Conservation (phyloP, 2,888 invertebrate genomes). For the Lacanobia oleracea region DNA sequence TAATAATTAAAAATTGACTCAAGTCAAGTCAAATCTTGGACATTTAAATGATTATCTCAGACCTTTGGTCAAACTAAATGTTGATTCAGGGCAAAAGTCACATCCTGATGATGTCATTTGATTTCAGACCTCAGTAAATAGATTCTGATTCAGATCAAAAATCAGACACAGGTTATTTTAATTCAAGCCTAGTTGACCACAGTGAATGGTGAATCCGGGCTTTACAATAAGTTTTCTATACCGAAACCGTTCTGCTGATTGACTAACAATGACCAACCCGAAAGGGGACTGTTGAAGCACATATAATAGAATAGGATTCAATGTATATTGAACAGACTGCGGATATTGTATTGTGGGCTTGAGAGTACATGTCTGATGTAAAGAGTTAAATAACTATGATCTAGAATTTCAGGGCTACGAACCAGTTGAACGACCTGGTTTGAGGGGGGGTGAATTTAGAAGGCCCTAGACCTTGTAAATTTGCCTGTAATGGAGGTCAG, state of each 20-base stretch:
- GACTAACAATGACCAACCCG: slow-evolving; percentile 27
- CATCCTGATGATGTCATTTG: slow-evolving; percentile 7
- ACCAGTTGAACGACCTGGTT: neutral
- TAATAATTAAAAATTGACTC: slow-evolving; percentile 6
- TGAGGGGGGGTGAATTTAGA: neutral
- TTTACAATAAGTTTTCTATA: slow-evolving; percentile 32
- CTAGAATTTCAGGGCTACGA: neutral
- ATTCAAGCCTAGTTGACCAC: slow-evolving; percentile 5
- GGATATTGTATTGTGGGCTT: slow-evolving; percentile 7
- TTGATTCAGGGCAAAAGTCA: slow-evolving; percentile 9
- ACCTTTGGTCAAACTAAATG: slow-evolving; percentile 3
- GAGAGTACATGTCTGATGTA: neutral
- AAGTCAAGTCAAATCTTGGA: slow-evolving; percentile 15
- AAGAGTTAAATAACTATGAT: slow-evolving; percentile 2
- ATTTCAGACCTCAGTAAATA: neutral
- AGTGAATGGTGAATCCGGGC: slow-evolving; percentile 14
- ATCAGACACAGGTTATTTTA: neutral
- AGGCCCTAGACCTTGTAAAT: neutral
- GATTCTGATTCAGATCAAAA: slow-evolving; percentile 6
- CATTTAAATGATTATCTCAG: slow-evolving; percentile 2
- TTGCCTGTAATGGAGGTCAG: too few relatives aligned
- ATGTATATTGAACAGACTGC: slow-evolving; percentile 1
- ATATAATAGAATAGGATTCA: slow-evolving; percentile 8
- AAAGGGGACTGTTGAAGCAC: slow-evolving; percentile 2
- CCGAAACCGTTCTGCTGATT: slow-evolving; percentile 45